Base-by-base conservation (phyloP, 2,113 vertebrate species). In the Psittacula cyanocephala region DNA sequence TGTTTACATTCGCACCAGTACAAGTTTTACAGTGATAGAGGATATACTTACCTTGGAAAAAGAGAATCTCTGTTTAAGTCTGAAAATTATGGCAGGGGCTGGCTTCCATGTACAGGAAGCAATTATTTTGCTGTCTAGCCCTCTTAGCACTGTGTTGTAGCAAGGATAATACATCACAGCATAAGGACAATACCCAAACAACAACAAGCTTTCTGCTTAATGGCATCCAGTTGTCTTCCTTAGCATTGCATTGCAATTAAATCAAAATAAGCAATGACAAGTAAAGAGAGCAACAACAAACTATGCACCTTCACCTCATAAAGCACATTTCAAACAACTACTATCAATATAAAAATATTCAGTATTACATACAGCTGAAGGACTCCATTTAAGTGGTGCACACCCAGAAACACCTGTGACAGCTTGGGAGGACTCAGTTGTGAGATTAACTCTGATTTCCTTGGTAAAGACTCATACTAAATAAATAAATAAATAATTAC, bases 381-480 rank as follows among this genome's bases (percentile, higher is more conserved):
- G 16, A 31, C 17, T 43, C 44, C 33, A 20, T 20, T 22, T 5
- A 3, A 43, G 84, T 10, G 62, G 55, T 60, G 44, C 11, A 62
- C 46, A 28, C 47, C 39, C 43, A 25, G 69, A 41, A 19, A 39
- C 37, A 28, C 28, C 69, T 3, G 0, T 25, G 68, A 57, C 75
- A 89, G 87, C 57, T 88, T 20, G 0, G 83, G 70, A 77, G 35
- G 81, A 76, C 64, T 84, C 81, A 24, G 33, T 67, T 71, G 4
- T 4, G 68, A 92, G 86, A 68, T 91, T 70, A 77, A 68, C 78
- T 76, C 81, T 43, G 17, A 91, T 81, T 86, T 88, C 88, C 55
- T 60, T 41, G 69, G 81, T 86, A 72, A 69, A 82, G 41, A 35
- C 37, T 89, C 84, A 60, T 41, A 8, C n/a, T 31, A 41, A 55